Conservation (phyloP, 2,797 vertebrate species). For the Pseudotriccus pelzelni region DNA sequence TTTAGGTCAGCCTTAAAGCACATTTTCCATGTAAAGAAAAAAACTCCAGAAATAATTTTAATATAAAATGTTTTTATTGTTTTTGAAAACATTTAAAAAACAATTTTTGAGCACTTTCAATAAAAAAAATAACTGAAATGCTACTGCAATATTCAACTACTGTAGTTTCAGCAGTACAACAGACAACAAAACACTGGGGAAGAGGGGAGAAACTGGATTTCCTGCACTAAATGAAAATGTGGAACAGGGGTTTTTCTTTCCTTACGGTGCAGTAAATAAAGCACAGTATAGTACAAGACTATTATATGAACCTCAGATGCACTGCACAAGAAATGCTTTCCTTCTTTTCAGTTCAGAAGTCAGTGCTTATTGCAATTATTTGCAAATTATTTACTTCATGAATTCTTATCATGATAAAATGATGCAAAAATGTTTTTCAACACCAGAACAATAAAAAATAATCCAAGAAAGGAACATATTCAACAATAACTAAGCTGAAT, state of each 20-base stretch:
- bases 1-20: background rate
- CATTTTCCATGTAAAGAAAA: background rate
- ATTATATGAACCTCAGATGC: constrained; percentile 88
- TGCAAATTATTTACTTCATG: constrained; percentile 83
- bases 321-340: constrained; percentile 86
- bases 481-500: constrained; percentile 91
- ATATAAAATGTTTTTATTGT: constrained; percentile 94
- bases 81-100: constrained; percentile 97
- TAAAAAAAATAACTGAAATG: constrained; percentile 93
- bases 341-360: constrained; percentile 87
- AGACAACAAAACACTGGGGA: constrained; percentile 84
- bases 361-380: constrained; percentile 88
- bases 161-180: constrained; percentile 94
- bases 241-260: constrained; percentile 81
- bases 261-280: constrained; percentile 86
- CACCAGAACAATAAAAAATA: constrained; percentile 81
- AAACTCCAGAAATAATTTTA: constrained; percentile 54
- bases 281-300: constrained; percentile 86
- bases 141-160: constrained; percentile 98
- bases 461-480: constrained; percentile 82
- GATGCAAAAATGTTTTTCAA: constrained; percentile 82
- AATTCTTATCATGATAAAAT: constrained; percentile 86
- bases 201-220: constrained; percentile 80
- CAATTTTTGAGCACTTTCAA: constrained; percentile 92
- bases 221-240: constrained; percentile 90